These are phyloP conservation scores for Arrhopalites spinosus DNA, from an alignment of 2,888 invertebrate species.

Conservation along the genomic window DNA sequence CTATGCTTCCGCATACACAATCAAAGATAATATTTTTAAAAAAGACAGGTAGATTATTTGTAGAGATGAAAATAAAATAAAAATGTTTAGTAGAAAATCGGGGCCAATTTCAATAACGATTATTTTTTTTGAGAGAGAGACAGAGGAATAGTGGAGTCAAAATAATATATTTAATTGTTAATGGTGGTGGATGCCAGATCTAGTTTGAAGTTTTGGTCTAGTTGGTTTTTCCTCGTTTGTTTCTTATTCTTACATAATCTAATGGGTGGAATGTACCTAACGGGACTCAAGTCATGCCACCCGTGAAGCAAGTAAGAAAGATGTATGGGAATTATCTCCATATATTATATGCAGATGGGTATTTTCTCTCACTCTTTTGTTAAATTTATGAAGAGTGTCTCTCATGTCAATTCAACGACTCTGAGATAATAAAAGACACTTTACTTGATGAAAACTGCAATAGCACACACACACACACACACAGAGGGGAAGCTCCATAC, in stretches of 20 bases:
- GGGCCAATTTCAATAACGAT: conserved; percentile 17
- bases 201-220: no score
- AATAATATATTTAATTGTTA: conserved; percentile 4
- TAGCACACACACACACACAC: background rate
- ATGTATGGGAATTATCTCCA: background rate
- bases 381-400: conserved; percentile 2
- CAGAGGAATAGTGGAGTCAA: background rate
- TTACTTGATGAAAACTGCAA: conserved; percentile 1
- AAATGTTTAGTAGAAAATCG: no score
- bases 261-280: background rate
- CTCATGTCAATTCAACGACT: background rate
- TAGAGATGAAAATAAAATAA: no score
- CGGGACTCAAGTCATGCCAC: background rate
- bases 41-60: background rate
- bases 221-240: no score
- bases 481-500: background rate
- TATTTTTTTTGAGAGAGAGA: background rate
- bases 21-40: no score
- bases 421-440: background rate
- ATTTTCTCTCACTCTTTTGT: no score
- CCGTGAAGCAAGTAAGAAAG: background rate
- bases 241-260: background rate
- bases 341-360: no score
- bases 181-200: background rate
- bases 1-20: no score